Conservation (phyloP, 37 sponge, comb jelly and placozoan genomes). For the Mnemiopsis leidyi region DNA sequence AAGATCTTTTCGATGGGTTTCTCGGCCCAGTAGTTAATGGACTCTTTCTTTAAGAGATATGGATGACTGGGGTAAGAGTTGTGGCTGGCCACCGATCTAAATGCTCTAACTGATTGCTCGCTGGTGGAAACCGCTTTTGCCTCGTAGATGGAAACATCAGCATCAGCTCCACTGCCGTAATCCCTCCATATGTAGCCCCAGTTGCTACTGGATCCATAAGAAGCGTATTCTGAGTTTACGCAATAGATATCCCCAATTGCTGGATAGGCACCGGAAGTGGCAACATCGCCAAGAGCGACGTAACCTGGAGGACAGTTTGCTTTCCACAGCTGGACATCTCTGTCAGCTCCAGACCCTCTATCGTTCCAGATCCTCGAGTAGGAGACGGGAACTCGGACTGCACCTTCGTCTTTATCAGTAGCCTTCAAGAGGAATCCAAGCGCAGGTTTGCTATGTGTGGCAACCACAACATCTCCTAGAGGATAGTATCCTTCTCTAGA, state of each 20-base stretch:
- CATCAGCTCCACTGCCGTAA: not conserved
- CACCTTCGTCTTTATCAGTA: not conserved
- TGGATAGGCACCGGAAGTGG: not conserved
- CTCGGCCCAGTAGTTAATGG: not conserved
- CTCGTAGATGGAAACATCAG: not conserved
- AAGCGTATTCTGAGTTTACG: not conserved
- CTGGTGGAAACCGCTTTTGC: not conserved
- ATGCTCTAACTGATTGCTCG: not conserved
- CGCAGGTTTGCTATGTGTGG: not conserved
- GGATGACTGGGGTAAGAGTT: not conserved
- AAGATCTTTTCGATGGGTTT: not conserved
- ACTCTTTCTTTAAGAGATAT: not conserved
- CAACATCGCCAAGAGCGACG: not conserved
- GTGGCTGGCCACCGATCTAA: not conserved
- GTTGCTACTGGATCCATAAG: not conserved
- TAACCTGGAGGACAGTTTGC: not conserved
- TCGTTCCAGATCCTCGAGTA: not conserved
- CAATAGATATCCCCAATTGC: not conserved
- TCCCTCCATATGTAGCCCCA: not conserved
- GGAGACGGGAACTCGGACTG: not conserved
- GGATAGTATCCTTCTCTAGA: not conserved
- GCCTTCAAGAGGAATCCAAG: not conserved
- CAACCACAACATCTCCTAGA: not conserved
- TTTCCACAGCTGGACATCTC: not conserved
- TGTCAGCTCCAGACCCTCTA: not conserved